phyloP scores from a whole-genome alignment of 2,113 vertebrate species.

The Anas platyrhynchos region DNA sequence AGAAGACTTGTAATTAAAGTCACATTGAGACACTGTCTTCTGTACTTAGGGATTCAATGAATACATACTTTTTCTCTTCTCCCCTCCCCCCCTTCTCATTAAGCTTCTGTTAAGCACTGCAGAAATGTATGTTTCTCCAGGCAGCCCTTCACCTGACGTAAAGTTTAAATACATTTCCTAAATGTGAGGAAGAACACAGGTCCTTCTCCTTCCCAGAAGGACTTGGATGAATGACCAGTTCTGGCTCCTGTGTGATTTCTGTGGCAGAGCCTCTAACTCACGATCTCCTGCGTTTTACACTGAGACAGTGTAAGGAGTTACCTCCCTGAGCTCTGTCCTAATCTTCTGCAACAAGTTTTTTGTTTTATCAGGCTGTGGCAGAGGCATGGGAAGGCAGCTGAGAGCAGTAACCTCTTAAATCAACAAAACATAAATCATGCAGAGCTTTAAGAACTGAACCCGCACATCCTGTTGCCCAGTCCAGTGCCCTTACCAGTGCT shows the following conservation, averaged over 20 bases:
- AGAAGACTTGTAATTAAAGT: background rate
- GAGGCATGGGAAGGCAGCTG: background rate
- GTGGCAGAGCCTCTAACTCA: slow-evolving; percentile 18
- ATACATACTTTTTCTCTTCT: background rate
- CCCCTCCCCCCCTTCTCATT: background rate
- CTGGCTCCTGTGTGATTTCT: background rate
- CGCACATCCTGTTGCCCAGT: background rate
- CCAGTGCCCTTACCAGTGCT: background rate
- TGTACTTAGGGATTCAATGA: background rate
- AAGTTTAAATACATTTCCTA: background rate
- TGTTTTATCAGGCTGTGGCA: background rate
- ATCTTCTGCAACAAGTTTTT: background rate
- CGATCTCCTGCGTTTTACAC: slow-evolving; percentile 7
- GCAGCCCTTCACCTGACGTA: background rate
- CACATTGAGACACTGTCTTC: background rate
- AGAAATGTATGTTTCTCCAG: background rate
- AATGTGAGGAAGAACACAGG: background rate
- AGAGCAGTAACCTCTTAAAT: background rate
- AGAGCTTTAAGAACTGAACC: slow-evolving; percentile 18
- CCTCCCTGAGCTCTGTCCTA: background rate
- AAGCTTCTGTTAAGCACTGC: background rate
- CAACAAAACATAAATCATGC: background rate
- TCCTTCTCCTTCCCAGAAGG: background rate
- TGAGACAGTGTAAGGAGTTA: background rate
- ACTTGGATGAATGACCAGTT: background rate